phyloP scores from a whole-genome alignment of 2,113 vertebrate species.

The Xiphias gladius region DNA sequence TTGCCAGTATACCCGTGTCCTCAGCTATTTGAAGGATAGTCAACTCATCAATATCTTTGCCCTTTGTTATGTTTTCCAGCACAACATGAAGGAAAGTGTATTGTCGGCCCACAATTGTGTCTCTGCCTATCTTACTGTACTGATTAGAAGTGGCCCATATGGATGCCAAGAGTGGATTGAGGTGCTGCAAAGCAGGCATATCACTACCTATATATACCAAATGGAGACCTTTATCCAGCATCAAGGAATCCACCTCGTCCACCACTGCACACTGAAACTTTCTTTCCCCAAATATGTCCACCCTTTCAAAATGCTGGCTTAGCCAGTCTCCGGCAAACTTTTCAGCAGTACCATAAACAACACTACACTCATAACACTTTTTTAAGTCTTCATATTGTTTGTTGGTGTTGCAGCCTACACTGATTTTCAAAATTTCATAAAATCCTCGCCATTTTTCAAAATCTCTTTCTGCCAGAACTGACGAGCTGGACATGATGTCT shows the following conservation, averaged over 20 bases:
- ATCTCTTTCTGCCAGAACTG: conserved; percentile 75
- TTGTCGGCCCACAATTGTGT: conserved; percentile 22
- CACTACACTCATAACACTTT: conserved; percentile 60
- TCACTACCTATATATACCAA: conserved; percentile 48
- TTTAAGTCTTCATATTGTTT: conserved; percentile 5
- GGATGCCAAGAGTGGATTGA: conserved; percentile 66
- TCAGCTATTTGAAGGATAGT: conserved; percentile 59
- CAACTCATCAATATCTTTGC: neutral
- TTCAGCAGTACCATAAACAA: conserved; percentile 79
- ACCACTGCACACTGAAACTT: conserved; percentile 76
- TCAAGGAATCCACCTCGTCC: conserved; percentile 80
- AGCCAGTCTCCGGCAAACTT: conserved; percentile 77
- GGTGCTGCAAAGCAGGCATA: conserved; percentile 62
- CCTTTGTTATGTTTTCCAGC: conserved; percentile 32
- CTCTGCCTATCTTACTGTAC: conserved; percentile 10
- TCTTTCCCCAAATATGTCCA: conserved; percentile 58
- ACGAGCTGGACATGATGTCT: conserved; percentile 75
- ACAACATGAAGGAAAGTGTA: conserved; percentile 35
- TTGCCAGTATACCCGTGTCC: conserved; percentile 26
- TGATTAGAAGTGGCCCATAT: conserved; percentile 70
- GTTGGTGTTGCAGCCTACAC: conserved; percentile 59
- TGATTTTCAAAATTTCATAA: conserved; percentile 36
- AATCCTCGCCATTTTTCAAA: neutral
- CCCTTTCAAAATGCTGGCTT: conserved; percentile 45
- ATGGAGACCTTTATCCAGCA: conserved; percentile 77